phyloP scores from a whole-genome alignment of 2,888 invertebrate species.

The Spilosoma lubricipeda region DNA sequence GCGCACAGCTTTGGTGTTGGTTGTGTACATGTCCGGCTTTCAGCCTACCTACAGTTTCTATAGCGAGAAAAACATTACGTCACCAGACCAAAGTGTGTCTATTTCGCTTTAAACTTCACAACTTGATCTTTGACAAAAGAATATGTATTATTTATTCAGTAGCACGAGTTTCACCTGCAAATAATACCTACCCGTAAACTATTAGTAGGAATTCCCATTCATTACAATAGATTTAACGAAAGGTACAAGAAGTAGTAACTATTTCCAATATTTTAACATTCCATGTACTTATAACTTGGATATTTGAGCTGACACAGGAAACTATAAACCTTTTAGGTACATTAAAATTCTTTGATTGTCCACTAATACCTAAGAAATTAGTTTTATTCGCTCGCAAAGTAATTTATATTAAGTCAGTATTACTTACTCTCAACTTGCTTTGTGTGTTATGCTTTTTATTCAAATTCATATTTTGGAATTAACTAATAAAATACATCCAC shows the following conservation, averaged over 20 bases:
- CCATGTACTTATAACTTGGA: not conserved
- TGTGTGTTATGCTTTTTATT: too few species aligned
- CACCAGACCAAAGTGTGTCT: constrained; percentile 61
- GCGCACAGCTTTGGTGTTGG: constrained; percentile 75
- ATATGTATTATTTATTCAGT: constrained; percentile 39
- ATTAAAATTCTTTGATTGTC: not conserved
- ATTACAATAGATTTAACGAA: not conserved
- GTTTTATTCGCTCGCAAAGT: not conserved
- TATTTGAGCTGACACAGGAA: not conserved
- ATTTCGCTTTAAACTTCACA: constrained; percentile 56
- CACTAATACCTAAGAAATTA: not conserved
- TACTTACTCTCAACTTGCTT: too few species aligned
- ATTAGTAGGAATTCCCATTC: not conserved
- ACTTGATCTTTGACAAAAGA: constrained; percentile 47
- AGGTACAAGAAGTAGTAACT: not conserved
- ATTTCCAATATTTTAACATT: not conserved
- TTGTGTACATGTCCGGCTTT: constrained; percentile 76
- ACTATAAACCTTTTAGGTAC: not conserved
- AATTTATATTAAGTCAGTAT: too few species aligned
- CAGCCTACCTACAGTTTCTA: constrained; percentile 76
- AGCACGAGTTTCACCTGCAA: not conserved
- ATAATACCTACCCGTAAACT: not conserved
- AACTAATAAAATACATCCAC: not conserved
- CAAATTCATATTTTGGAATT: too few species aligned
- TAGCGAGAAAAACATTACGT: constrained; percentile 77